Base-by-base conservation (phyloP, 2,113 vertebrate species). In the Nerophis lumbriciformis region DNA sequence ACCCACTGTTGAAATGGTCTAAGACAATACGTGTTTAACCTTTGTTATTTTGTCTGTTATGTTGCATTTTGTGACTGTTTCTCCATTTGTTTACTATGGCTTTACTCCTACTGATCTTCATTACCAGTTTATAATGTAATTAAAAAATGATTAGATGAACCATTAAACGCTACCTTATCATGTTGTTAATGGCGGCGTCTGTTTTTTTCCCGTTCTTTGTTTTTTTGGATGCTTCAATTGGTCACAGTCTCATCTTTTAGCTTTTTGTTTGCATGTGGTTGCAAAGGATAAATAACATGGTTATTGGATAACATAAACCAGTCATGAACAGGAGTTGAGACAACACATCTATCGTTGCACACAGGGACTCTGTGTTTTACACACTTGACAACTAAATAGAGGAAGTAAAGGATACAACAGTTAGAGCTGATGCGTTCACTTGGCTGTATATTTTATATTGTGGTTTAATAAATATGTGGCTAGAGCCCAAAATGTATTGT, bases 271-370 rank as follows among this genome's bases (percentile, higher is more conserved):
- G 52, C 59, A 65, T 63, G 54, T 68, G 68, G 47, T 10, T 58
- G 45, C 48, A 48, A 35, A 15, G 6, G 75, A 84, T 76, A 79
- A 72, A 78, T 77, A 68, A 69, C 73, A 77, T 42, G 51, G 67
- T 13, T 71, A 9, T 16, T 6, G 63, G 72, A 57, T 74, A 52
- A 71, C 69, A 69, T 63, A 72, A 75, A 81, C 79, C 69, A 53
- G 61, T 65, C 47, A 2, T 59, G 59, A 79, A 79, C 59, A 48
- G 68, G 61, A 71, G 63, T 48, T 58, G 65, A 63, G 64, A 76
- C 81, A 72, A 72, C 55, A 71, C 64, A 62, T 61, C 71, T 79
- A 73, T 53, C 72, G 72, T 76, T 85, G 66, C 76, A 77, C 54
- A 80, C 75, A 72, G 76, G 16, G 67, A 54, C 50, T 38, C 44